Base-by-base conservation (phyloP, 1,140 invertebrate genomes). In the Drosophila sucinea region DNA sequence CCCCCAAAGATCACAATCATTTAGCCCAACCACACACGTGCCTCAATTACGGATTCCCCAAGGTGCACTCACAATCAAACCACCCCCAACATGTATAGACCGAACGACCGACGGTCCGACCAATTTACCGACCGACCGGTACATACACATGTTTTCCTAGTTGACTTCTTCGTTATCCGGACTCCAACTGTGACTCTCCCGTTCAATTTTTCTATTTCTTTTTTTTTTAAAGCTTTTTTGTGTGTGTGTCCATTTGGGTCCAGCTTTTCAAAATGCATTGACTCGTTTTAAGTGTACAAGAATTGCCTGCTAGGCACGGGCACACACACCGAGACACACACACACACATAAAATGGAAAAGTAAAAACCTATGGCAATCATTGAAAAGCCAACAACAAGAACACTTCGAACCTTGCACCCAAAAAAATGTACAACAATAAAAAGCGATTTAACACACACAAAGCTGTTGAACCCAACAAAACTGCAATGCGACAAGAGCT, bases 241-340 rank as follows among this genome's bases (percentile, higher is more conserved):
- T 73, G 71, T 56, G 10, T 38, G 10, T 38, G 35, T 38, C 35
- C 35, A 38, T 11, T 38, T 10, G 35, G 35, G 35, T 10, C 35
- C 35, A 38, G 35, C 35, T 73, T 85, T 85, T 85, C 71, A 70
- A 87, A 85, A 85, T 79, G 74, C 83, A 85, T 87, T 81, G 79
- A 82, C 74, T 82, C 79, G 79, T 82, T 85, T 87, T 86, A 86
- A 86, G 82, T 76, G 82, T 82, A 87, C 87, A 87, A 82, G 82
- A 86, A 83, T 87, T 87, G 83, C 75, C 68, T 82, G 79, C 70
- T 75, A 66, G 69, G 23, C 81, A 63, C 79, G 72, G 55, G 4
- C 35, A 38, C 35, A 38, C 0, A 3, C 3, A 38, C 35, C 10
- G 3, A 38, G 1, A 38, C 2, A 38, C 35, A 38, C 35, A 38